Conservation (phyloP, 2,113 vertebrate species). For the Murina feae region DNA sequence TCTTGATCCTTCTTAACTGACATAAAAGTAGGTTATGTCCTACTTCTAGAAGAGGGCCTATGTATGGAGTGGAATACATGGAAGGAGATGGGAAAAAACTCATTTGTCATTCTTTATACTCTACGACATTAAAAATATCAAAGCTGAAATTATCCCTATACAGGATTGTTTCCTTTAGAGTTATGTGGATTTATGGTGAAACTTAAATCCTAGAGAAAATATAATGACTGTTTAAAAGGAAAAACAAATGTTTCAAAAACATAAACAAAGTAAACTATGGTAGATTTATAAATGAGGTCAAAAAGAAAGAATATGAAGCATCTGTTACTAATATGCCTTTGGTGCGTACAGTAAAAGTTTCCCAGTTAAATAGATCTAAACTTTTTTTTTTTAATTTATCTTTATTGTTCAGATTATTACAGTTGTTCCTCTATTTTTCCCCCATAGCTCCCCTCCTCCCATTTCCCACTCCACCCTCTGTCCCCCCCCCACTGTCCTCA, state of each 20-base stretch:
- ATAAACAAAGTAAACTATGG: not conserved
- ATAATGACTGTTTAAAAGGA: not conserved
- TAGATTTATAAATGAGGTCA: not conserved
- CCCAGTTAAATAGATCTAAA: not conserved
- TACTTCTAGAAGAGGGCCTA: constrained; percentile 35
- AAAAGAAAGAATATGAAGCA: not conserved
- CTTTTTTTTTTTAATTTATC: no score
- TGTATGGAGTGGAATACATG: not conserved
- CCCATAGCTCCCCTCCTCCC: no score
- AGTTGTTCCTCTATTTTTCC: no score
- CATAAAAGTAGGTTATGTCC: constrained; percentile 62
- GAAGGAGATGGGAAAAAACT: not conserved
- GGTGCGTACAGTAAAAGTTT: not conserved
- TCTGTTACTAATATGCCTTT: not conserved
- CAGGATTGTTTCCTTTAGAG: not conserved
- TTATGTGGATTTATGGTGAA: not conserved
- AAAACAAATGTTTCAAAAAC: not conserved
- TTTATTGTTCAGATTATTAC: no score
- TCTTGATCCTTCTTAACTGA: constrained; percentile 37
- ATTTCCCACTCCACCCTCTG: no score
- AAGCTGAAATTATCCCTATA: not conserved
- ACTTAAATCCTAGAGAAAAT: not conserved
- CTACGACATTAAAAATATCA: not conserved
- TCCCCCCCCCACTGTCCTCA: no score
- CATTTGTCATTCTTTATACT: not conserved